A percentile compares a stretch with the other conserved stretches of the same genome.
Evolutionary conservation across 2,113 vertebrate genomes (phyloP).

Genomic region (Pelecanus crispus): DNA sequence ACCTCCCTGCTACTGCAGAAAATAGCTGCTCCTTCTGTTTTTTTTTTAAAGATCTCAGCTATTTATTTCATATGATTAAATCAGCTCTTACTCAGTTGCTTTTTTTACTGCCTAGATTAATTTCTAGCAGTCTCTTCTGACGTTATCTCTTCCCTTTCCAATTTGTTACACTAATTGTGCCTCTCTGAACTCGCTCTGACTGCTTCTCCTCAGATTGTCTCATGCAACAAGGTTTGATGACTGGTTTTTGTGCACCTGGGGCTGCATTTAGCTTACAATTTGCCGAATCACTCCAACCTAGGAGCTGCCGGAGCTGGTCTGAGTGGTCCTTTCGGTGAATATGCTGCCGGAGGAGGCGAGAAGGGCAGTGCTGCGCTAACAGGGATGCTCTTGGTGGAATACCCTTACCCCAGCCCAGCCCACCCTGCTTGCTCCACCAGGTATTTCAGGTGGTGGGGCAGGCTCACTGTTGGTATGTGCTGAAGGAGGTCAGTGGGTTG

Average conservation of each 20-base stretch:
- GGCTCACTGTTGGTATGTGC: fast-evolving
- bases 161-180: neutral
- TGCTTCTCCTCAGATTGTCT: neutral
- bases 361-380: neutral
- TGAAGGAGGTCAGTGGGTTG: neutral
- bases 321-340: neutral
- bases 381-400: neutral
- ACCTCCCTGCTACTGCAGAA: neutral
- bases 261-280: neutral
- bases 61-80: neutral
- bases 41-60: neutral
- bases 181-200: neutral
- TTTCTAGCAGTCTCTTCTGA: neutral
- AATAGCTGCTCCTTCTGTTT: neutral
- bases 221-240: neutral
- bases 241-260: neutral
- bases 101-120: neutral
- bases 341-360: neutral
- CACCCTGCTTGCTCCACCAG: neutral
- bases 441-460: neutral
- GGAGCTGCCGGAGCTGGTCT: neutral
- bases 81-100: neutral
- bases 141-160: neutral
- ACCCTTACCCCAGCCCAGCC: too few species aligned
- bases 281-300: neutral